Conservation (phyloP, 2,113 vertebrate species). For the Xenus cinereus region DNA sequence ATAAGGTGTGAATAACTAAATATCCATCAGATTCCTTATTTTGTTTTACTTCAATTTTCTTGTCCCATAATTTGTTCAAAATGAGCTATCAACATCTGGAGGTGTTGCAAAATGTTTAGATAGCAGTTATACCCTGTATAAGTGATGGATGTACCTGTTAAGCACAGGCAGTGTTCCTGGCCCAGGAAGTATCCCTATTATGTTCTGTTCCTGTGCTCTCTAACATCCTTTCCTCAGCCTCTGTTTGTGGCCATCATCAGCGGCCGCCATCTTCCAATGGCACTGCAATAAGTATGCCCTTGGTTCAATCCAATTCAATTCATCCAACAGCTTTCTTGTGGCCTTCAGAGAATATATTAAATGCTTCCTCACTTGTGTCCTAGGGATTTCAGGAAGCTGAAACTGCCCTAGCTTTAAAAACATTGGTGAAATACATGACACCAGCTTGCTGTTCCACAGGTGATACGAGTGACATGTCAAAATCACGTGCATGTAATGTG, state of each 20-base stretch:
- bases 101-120: background rate
- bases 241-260: background rate
- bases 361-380: background rate
- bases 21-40: accelerated
- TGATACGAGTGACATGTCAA: background rate
- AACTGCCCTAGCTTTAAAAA: background rate
- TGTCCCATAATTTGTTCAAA: background rate
- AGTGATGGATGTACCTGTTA: background rate
- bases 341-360: background rate
- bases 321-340: background rate
- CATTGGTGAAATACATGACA: background rate
- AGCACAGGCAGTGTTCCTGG: background rate
- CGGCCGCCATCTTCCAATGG: accelerated
- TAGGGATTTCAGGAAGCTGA: background rate
- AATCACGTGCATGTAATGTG: background rate
- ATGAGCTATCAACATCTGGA: background rate
- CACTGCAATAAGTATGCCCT: background rate
- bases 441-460: background rate
- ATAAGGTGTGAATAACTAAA: background rate
- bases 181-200: background rate
- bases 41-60: background rate
- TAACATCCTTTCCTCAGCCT: too few species aligned
- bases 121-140: background rate
- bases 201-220: background rate
- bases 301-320: background rate